These are phyloP conservation scores for Hofmannophila pseudospretella DNA, from an alignment of 2,888 invertebrate genomes.

Conservation along the genomic window DNA sequence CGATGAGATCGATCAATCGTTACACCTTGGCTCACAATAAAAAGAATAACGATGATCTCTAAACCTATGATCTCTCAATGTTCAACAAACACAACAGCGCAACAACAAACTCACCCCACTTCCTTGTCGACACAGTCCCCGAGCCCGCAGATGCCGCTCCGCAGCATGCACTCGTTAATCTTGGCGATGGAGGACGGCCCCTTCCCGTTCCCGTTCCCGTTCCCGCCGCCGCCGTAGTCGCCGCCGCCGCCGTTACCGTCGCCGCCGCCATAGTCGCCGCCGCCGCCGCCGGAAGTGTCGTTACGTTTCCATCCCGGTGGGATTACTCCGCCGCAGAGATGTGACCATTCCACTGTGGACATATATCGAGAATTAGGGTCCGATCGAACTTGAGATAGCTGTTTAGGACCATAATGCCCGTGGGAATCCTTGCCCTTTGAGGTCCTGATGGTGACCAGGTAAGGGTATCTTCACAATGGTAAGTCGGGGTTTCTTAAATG, in stretches of 20 bases:
- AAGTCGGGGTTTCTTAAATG: too few species aligned
- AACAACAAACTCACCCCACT: constrained; percentile 80
- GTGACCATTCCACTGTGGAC: constrained; percentile 77
- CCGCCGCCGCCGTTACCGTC: constrained; percentile 16
- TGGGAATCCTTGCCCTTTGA: too few species aligned
- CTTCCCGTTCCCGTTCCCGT: constrained; percentile 4
- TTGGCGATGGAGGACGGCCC: constrained; percentile 41
- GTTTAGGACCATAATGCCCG: too few species aligned
- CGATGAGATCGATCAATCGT: too few species aligned
- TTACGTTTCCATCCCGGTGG: constrained; percentile 63
- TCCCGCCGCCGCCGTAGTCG: constrained; percentile 15
- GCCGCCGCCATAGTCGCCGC: constrained; percentile 19
- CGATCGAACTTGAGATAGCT: too few species aligned
- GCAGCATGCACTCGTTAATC: constrained; percentile 87
- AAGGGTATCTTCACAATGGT: too few species aligned
- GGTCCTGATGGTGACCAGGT: too few species aligned
- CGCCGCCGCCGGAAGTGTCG: constrained; percentile 36
- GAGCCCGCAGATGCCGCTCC: constrained; percentile 85
- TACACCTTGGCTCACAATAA: too few species aligned
- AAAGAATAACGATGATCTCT: too few species aligned
- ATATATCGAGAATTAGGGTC: too few species aligned
- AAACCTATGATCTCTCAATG: too few species aligned
- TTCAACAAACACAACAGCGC: too few species aligned
- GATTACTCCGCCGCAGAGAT: constrained; percentile 71
- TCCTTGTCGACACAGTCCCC: constrained; percentile 85